A percentile compares a stretch with the other conserved stretches of the same genome.
Conservation (phyloP, 2,797 vertebrate genomes). For the Limosa lapponica region DNA sequence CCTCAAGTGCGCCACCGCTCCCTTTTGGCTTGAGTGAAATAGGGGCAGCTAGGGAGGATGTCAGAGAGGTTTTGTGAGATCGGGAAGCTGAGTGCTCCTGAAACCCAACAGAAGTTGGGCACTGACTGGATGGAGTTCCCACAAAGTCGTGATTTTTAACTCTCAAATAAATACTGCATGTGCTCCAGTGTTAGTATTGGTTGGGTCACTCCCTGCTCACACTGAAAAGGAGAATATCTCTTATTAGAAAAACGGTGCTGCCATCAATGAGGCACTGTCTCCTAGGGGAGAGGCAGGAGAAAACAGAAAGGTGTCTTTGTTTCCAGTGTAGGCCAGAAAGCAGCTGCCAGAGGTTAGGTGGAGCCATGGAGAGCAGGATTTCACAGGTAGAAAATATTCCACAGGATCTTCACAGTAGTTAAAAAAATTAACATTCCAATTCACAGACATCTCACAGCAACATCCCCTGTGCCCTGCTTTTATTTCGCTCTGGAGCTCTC, state of each 20-base stretch:
- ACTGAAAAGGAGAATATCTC: background rate
- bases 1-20: background rate
- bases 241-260: background rate
- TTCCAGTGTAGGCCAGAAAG: background rate
- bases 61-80: background rate
- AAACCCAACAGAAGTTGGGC: background rate
- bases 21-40: background rate
- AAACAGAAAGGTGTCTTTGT: background rate
- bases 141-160: background rate
- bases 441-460: slow-evolving; percentile 43
- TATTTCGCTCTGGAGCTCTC: slow-evolving; percentile 14
- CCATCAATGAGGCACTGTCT: background rate
- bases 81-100: background rate
- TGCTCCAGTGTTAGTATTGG: background rate
- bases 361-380: slow-evolving; percentile 7
- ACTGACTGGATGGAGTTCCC: background rate
- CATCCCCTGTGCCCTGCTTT: background rate
- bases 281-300: background rate
- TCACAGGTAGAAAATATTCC: background rate
- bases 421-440: background rate
- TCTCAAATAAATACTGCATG: background rate
- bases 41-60: background rate
- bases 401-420: background rate
- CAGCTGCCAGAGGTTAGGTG: background rate
- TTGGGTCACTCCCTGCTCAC: background rate